Base-by-base conservation (phyloP, 2,113 vertebrate species). In the Dasyurus viverrinus region DNA sequence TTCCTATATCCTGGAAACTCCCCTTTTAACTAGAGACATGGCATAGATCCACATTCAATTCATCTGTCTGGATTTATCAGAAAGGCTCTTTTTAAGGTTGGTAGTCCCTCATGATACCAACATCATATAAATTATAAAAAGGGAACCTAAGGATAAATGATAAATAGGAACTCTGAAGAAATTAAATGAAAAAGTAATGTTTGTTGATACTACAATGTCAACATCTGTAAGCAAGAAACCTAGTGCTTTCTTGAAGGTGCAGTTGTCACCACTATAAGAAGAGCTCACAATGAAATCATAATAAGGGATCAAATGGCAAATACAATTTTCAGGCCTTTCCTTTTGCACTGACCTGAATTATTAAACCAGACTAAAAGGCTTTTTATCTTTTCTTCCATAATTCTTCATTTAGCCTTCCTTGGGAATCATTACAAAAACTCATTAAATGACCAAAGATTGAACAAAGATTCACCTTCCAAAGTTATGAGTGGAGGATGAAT, bases 171-270 rank as follows among this genome's bases (percentile, higher is more conserved):
- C 93, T 93, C 27, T 30, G 27, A 36, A 60, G 57, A 89, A 91
- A 68, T 94, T 57, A 47, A 54, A 4, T 91, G 95, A 94, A 0
- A 0, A 30, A 53, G 42, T 48, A 90, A 57, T 92, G 68, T 36
- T n/a, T 23, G 50, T 42, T 50, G 48, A 19, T 10, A 91, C 92
- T 53, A 92, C 47, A 91, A 0, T 36, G 53, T 48, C 91, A 90
- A 92, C 54, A 89, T 60, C n/a, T 92, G 27, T 95, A 92, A 96
- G 48, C 91, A 0, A 1, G 47, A 95, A 90, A 93, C 52, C 36
- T 55, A 55, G 53, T 90, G 91, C 90, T 96, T 94, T 90, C 93
- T 89, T 92, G 84, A 94, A 93, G 97, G 93, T 53, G 52, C 92
- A 96, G 91, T 42, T 53, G 27, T 0, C 7, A 68, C 19, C 54